Evolutionary conservation across 1,140 invertebrate genomes (phyloP), one percentile per base, ranked within the genome.

Genomic region (Drosophila gunungcola): DNA sequence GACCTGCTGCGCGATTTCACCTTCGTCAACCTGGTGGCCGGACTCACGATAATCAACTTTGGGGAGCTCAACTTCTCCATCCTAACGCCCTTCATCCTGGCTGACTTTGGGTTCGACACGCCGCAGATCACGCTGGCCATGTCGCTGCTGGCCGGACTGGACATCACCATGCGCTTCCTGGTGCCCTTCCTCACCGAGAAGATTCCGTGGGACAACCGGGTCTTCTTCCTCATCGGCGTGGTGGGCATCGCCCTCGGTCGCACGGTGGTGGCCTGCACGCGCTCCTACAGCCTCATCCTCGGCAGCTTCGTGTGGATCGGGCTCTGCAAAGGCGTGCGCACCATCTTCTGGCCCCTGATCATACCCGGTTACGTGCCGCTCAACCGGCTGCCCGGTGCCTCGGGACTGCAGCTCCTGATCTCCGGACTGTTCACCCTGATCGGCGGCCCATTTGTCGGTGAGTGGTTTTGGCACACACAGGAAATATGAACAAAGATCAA

Each of bases 21-120:
- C 5, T 96, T 94, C 64, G 93, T 95, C 2, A 96, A 95, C 79
- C 93, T 96, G 13, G 94, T 95, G 91, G 77, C 95, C 27, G 95
- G 95, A 1, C 93, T 96, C 57, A 95, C 95, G 2, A 91, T 96
- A 7, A 95, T 95, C 2, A 94, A 94, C 73, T 95, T 95, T 67
- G 94, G 94, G 4, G 95, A 96, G 91, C 83, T 96, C 2, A 96
- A 96, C 84, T 96, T 96, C 88, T 94, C 95, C 1, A 92, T 96
- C 3, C 89, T 96, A 32, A 95, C 95, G 2, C 95, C 95, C 3
- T 95, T 96, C 49, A 95, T 96, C 53, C 82, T 96, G 36, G 92
- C 91, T 2, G 95, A 96, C 69, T 95, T 93, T 68, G 93, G 94
- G 1, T 93, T 95, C 61, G 77, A 89, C 1, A 95, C 94, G 25